phyloP scores from a whole-genome alignment of 2,113 vertebrate genomes.

The Piaya cayana region DNA sequence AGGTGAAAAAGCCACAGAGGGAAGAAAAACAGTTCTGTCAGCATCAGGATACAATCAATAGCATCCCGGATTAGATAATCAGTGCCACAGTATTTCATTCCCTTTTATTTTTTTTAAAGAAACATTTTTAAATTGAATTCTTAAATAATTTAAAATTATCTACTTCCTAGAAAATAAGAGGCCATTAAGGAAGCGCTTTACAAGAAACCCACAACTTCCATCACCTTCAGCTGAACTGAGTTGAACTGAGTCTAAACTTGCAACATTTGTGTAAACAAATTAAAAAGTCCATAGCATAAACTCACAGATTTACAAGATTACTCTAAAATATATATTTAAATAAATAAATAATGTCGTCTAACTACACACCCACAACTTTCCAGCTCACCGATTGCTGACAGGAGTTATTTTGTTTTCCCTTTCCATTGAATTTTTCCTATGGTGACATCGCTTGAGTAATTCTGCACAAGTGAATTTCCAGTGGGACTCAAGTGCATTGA shows the following conservation, averaged over 20 bases:
- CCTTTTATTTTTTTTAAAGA: neutral
- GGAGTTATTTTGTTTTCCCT: neutral
- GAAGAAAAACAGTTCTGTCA: slow-evolving; percentile 35
- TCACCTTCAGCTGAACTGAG: slow-evolving; percentile 20
- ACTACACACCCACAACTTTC: neutral
- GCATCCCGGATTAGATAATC: slow-evolving; percentile 28
- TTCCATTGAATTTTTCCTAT: neutral
- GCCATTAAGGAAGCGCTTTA: neutral
- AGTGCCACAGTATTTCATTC: neutral
- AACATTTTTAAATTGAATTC: slow-evolving; percentile 1
- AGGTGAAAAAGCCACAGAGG: slow-evolving; percentile 50
- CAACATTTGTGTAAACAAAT: neutral
- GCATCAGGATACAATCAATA: slow-evolving; percentile 45
- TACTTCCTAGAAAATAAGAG: neutral
- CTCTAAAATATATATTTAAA: neutral
- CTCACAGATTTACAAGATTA: neutral
- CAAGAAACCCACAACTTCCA: neutral
- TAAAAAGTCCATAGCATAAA: neutral
- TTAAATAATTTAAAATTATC: slow-evolving; percentile 48
- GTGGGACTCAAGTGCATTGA: neutral
- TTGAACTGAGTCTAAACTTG: neutral
- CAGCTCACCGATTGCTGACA: neutral
- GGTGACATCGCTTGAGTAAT: neutral
- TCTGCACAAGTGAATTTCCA: neutral
- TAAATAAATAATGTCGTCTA: neutral